phyloP scores from a whole-genome alignment of 2,113 vertebrate genomes.

The Oophaga pumilio region DNA sequence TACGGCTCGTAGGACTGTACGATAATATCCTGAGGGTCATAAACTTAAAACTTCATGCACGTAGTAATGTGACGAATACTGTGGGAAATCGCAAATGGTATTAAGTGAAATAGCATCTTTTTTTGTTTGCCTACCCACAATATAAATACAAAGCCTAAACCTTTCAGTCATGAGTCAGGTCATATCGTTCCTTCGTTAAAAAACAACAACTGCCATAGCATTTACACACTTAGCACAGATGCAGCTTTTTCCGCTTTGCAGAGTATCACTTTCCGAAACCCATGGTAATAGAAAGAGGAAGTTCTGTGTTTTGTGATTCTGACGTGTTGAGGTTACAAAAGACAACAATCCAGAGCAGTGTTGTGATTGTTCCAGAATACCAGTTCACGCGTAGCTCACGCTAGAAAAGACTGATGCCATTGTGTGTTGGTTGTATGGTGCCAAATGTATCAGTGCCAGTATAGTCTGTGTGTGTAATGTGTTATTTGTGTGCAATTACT shows the following conservation, averaged over 20 bases:
- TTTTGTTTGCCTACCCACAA: background rate
- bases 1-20: background rate
- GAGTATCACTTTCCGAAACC: constrained; percentile 43
- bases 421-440: background rate
- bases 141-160: background rate
- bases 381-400: background rate
- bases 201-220: background rate
- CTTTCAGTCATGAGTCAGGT: background rate
- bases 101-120: background rate
- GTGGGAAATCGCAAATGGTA: background rate
- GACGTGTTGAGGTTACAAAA: constrained; percentile 33
- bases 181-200: background rate
- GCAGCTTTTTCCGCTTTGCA: constrained; percentile 23
- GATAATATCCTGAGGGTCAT: too few relatives aligned
- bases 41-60: too few relatives aligned
- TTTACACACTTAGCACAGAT: background rate
- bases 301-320: constrained; percentile 27
- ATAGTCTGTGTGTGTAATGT: background rate
- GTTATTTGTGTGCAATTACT: background rate
- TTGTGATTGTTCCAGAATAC: constrained; percentile 38
- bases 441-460: background rate
- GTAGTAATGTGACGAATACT: background rate
- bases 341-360: constrained; percentile 38
- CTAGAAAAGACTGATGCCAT: background rate
- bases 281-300: constrained; percentile 54